These are phyloP conservation scores for Aegypius monachus DNA, from an alignment of 2,113 vertebrate species.

Conservation along the genomic window DNA sequence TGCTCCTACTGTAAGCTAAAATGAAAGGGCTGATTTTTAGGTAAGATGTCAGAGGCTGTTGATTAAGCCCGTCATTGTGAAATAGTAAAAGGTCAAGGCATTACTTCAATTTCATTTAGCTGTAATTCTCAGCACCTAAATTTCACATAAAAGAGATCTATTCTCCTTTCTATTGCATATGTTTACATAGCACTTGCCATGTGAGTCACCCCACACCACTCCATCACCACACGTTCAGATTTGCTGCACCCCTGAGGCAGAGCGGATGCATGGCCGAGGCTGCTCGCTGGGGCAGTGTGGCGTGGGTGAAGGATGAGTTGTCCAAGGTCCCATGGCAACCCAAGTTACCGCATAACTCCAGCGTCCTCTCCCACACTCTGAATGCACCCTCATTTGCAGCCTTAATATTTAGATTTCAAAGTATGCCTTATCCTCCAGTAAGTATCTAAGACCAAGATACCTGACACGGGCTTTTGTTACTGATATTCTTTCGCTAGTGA, in stretches of 20 bases:
- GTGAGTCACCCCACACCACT: rapidly evolving
- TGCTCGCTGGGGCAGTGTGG: not conserved
- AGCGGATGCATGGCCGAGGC: rapidly evolving
- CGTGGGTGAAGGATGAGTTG: not conserved
- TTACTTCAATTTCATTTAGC: not conserved
- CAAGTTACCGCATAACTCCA: not conserved
- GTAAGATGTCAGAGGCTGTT: not conserved
- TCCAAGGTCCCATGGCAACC: not conserved
- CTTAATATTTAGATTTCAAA: not conserved
- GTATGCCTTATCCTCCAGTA: not conserved
- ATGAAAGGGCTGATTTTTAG: not conserved
- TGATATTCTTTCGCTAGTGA: not conserved
- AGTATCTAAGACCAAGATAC: not conserved
- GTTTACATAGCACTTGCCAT: not conserved
- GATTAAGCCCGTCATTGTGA: not conserved
- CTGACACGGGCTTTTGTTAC: not conserved
- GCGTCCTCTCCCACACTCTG: not conserved
- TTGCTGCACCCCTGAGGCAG: not conserved
- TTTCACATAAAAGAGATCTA: not conserved
- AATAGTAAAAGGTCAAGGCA: not conserved
- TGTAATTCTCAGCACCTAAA: not conserved
- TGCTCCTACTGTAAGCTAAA: not conserved
- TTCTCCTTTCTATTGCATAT: not conserved
- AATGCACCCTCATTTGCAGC: not conserved
- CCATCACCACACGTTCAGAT: not conserved